A percentile compares a stretch with the other conserved stretches of the same genome.
These are phyloP conservation scores for Saccopteryx bilineata DNA, from an alignment of 2,113 vertebrate species.

Conservation along the genomic window DNA sequence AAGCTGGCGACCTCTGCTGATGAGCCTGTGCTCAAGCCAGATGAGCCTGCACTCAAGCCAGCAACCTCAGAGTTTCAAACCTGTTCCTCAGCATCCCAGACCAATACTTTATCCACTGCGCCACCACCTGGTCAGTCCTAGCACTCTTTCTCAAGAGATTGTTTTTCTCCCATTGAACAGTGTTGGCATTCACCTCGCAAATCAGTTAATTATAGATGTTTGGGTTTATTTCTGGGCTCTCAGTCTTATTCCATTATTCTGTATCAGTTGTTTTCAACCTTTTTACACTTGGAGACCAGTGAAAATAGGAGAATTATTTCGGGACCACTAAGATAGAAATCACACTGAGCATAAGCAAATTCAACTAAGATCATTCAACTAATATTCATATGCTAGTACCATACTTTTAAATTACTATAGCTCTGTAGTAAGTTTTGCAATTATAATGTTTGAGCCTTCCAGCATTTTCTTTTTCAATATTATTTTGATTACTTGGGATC, in stretches of 20 bases:
- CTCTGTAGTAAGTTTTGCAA: conserved; percentile 6
- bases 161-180: background rate
- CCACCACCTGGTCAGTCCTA: background rate
- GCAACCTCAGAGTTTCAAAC: too few species aligned
- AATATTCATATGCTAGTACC: background rate
- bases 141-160: background rate
- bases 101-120: too few species aligned
- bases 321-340: too few species aligned
- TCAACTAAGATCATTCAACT: too few species aligned
- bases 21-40: too few species aligned
- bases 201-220: background rate
- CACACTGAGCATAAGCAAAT: too few species aligned
- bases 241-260: background rate
- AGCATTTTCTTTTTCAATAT: background rate
- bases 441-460: background rate
- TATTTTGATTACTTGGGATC: background rate
- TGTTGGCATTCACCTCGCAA: background rate
- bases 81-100: too few species aligned
- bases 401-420: background rate
- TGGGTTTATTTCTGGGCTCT: background rate
- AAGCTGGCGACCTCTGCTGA: too few species aligned
- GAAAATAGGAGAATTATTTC: too few species aligned
- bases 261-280: background rate
- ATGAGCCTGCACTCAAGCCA: too few species aligned
- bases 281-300: too few species aligned